Base-by-base conservation (phyloP, 2,888 invertebrate species). In the Apocheima hispidaria region DNA sequence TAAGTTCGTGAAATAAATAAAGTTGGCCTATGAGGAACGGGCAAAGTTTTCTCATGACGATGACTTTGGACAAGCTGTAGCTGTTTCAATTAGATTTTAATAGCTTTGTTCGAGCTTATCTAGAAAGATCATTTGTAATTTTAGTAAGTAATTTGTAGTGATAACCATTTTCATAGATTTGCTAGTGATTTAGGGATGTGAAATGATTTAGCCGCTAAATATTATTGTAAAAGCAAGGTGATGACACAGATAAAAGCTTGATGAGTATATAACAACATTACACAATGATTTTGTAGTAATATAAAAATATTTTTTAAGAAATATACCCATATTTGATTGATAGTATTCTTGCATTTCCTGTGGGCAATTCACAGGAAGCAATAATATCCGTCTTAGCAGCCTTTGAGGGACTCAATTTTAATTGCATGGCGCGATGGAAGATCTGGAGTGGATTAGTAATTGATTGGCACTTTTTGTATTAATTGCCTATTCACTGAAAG, bases 1-100 rank as follows among this genome's bases (percentile, higher is more conserved):
- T 60, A 66, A 71, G 73, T 58, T 62, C 58, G 54, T 64, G 77
- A 74, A 76, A 79, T 77, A 81, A 82, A 81, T 79, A 79, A 79
- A 80, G 71, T 77, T 69, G 58, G 65, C 66, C 60, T 71, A 73
- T 73, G 73, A 72, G 71, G 70, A 74, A 77, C 73, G 73, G 72
- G 66, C 53, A 50, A 78, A 78, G 69, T 77, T 78, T 56, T 50
- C 66, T 46, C 69, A 71, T 70, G 74, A 68, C 63, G 67, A 69
- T 67, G 65, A 63, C 50, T 65, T 63, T 38, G 60, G 60, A 65
- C 68, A 64, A 66, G 65, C 46, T n/a, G n/a, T n/a, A n/a, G n/a
- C n/a, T n/a, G n/a, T n/a, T n/a, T n/a, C n/a, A n/a, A n/a, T n/a
- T n/a, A n/a, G 63, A 40, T 56, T 63, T 30, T 43, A 7, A 43